Conservation (phyloP, 2,888 invertebrate species). For the Amphipoea oculea region DNA sequence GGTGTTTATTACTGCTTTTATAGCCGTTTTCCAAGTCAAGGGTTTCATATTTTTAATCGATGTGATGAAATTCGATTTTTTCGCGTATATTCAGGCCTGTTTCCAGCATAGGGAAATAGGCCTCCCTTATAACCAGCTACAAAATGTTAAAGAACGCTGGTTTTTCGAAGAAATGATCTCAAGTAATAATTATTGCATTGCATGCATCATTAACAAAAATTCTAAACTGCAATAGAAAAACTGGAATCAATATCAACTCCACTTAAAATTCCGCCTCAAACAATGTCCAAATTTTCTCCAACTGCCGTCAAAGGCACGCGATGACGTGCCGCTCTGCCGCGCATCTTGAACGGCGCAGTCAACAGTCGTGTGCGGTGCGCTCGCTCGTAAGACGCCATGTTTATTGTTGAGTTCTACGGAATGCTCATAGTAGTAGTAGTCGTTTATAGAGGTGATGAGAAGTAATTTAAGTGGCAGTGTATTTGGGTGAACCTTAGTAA, state of each 20-base stretch:
- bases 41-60: neutral
- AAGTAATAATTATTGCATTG: neutral
- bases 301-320: constrained; percentile 31
- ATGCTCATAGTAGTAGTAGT: neutral
- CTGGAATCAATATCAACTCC: neutral
- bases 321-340: constrained; percentile 35
- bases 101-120: neutral
- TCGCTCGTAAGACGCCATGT: constrained; percentile 10
- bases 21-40: neutral
- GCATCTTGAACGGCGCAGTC: constrained; percentile 7
- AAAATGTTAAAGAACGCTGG: neutral
- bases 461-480: neutral
- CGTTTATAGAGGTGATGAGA: neutral
- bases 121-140: neutral
- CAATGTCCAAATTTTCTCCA: constrained; percentile 39
- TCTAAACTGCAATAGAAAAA: neutral
- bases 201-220: neutral
- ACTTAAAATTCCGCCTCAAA: constrained; percentile 32
- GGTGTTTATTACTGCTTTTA: neutral
- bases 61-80: neutral
- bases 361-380: neutral
- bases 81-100: neutral
- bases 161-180: neutral
- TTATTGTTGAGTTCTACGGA: constrained; percentile 14
- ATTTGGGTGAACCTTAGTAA: neutral